A percentile compares a stretch with the other conserved stretches of the same genome.
These are phyloP conservation scores for Salvator merianae DNA, from an alignment of 2,113 vertebrate species.

Conservation along the genomic window DNA sequence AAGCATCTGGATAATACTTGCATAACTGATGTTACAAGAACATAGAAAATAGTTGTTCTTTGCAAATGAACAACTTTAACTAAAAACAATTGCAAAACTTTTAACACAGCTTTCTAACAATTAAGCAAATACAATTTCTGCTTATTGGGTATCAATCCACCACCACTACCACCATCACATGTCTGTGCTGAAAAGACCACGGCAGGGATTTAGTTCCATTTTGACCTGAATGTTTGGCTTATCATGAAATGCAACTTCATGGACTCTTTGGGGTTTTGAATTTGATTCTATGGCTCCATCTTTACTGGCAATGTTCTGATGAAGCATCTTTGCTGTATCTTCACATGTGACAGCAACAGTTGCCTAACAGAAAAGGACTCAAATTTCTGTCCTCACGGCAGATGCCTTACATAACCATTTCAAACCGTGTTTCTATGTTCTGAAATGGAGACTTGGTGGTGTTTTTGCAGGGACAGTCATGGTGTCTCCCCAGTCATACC, in stretches of 20 bases:
- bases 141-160: background rate
- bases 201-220: background rate
- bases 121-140: background rate
- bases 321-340: too few species aligned
- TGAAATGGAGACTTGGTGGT: too few species aligned
- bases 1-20: slow-evolving; percentile 1
- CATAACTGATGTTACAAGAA: slow-evolving; percentile 6
- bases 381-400: too few species aligned
- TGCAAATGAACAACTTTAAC: slow-evolving; percentile 3
- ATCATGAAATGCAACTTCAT: background rate
- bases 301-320: too few species aligned
- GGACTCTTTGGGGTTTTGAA: background rate
- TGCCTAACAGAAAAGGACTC: too few species aligned
- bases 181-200: background rate
- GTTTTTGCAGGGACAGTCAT: too few species aligned
- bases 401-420: too few species aligned
- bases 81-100: background rate
- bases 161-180: background rate
- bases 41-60: background rate
- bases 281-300: background rate
- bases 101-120: background rate
- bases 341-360: too few species aligned
- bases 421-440: too few species aligned
- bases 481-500: too few species aligned
- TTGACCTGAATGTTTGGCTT: background rate